Percentiles rank a stretch among this genome's conserved stretches.
These are phyloP conservation scores for Podiceps cristatus DNA, from an alignment of 2,113 vertebrate species.

Conservation along the genomic window DNA sequence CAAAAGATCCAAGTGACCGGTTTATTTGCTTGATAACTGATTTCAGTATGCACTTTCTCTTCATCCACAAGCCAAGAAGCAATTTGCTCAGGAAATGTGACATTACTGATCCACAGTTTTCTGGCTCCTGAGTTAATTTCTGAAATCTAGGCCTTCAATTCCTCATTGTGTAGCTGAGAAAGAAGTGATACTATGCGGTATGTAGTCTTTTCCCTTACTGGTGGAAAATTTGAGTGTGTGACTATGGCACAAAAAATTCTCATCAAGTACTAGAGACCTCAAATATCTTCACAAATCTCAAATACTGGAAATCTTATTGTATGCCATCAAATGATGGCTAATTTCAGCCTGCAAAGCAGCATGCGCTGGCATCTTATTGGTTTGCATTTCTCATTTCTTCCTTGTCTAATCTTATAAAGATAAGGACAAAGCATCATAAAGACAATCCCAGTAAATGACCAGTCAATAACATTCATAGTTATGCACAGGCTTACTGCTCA, in stretches of 20 bases:
- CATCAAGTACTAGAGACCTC: not conserved
- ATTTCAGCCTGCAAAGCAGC: not conserved
- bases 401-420: not conserved
- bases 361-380: not conserved
- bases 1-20: not conserved
- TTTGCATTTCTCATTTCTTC: not conserved
- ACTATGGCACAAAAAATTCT: not conserved
- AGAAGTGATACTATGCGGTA: not conserved
- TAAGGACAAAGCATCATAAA: not conserved
- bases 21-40: not conserved
- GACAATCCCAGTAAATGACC: not conserved
- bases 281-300: fast-evolving
- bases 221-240: not conserved
- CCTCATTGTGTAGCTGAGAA: not conserved
- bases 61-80: not conserved
- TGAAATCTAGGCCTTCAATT: not conserved
- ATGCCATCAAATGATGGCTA: not conserved
- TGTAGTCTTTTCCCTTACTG: not conserved
- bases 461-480: not conserved
- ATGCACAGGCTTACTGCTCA: not conserved
- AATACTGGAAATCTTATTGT: not conserved
- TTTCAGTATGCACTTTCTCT: not conserved
- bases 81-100: not conserved
- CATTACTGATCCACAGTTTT: not conserved
- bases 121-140: not conserved